Evolutionary conservation across 2,888 invertebrate genomes (phyloP), one percentile per base, ranked within the genome.

Genomic region (Heteropelma amictum): DNA sequence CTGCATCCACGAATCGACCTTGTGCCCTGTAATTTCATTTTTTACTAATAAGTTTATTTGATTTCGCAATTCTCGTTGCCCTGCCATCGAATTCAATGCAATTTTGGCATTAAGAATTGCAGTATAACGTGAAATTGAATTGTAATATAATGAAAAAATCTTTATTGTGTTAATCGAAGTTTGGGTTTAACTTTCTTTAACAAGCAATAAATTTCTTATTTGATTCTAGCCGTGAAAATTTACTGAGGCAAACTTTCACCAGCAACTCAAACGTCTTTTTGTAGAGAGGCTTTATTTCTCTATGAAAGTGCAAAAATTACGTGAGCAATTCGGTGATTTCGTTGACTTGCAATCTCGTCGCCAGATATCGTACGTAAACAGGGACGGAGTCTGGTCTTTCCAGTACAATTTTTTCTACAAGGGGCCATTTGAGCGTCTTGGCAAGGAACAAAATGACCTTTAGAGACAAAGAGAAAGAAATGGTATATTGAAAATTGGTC

Each of bases 401-500:
- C 0, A 93, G 90, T 0, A 97, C 87, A 49, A 96, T 89, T 80
- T 93, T 92, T 74, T 94, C 92, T 30, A 96, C 93, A 45, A 95
- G 87, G 72, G 92, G 92, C 79, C 92, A 92, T 79, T 94, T 95
- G 6, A 97, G 86, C 0, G 96, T 95, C 83, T 92, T 93, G 68
- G 93, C 93, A 1, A 97, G 90, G 87, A 94, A 96, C 6, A 96
- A 86, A 0, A 95, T 91, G 19, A 96, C 92, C 94, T 95, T 86
- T 7, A 90, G 81, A 26, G 2, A 7, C 60, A 60, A 49, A 42
- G 49, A 54, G 47, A 23, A 33, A 58, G 23, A 21, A 0, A 26
- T 12, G 4, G 5, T n/a, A 23, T 30, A 8, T 10, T 3, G 1
- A 10, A 30, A 30, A 30, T 30, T 30, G 4, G 2, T 30, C 30